Evolutionary conservation across 1,140 invertebrate species (phyloP).

Genomic region (Drosophila erecta): DNA sequence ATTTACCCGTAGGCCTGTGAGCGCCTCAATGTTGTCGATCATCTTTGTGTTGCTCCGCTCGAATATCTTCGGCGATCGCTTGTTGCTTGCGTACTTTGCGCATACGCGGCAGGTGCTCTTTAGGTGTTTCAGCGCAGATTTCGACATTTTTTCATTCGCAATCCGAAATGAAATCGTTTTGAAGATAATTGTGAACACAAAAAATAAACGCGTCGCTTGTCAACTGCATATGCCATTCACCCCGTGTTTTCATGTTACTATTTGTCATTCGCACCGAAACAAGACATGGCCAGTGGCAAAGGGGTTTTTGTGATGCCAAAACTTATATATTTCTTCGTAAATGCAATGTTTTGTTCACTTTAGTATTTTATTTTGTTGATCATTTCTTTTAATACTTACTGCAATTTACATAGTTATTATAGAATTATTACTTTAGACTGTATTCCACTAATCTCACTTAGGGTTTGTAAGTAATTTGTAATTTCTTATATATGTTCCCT

Average conservation of each 20-base stretch:
- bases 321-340: too few species aligned
- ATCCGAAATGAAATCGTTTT: constrained; percentile 41
- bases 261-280: constrained; percentile 21
- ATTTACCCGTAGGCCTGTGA: constrained; percentile 64
- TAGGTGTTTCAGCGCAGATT: constrained; percentile 57
- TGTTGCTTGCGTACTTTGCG: constrained; percentile 67
- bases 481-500: too few species aligned
- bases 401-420: too few species aligned
- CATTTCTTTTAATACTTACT: too few species aligned
- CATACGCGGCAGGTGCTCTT: constrained; percentile 71
- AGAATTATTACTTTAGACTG: too few species aligned
- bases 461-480: too few species aligned
- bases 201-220: constrained; percentile 63
- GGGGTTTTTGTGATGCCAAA: background rate
- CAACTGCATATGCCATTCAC: constrained; percentile 61
- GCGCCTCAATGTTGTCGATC: constrained; percentile 57
- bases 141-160: constrained; percentile 54
- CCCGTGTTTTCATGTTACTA: too few species aligned
- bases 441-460: too few species aligned
- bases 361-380: too few species aligned
- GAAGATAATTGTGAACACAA: constrained; percentile 32
- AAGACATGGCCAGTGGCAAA: too few species aligned
- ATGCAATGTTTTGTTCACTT: too few species aligned
- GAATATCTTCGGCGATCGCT: constrained; percentile 64
- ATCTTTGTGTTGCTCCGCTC: constrained; percentile 60